Evolutionary conservation across 2,113 vertebrate species (phyloP), one percentile per base, ranked within the genome.

Genomic region (Alosa alosa): DNA sequence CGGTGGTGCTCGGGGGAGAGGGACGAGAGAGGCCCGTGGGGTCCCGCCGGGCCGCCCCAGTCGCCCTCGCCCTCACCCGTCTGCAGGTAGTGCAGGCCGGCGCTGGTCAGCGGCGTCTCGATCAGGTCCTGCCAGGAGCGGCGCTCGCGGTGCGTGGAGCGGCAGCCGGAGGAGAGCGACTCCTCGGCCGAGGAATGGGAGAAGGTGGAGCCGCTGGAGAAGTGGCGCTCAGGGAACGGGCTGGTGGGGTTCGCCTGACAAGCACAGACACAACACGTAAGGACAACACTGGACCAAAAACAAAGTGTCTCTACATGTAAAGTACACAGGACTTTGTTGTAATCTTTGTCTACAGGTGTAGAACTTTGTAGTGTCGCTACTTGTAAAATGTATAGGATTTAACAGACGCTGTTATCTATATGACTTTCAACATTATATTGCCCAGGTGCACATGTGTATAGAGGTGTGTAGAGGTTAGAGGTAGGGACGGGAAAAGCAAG

Each of bases 71-170:
- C 94, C 2, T 96, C 95, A 1, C 94, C 93, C 1, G 96, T 97
- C 93, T 98, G 97, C 17, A 98, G 96, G 90, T 98, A 96, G 89
- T 98, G 97, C 81, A 98, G 95, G 64, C 97, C 95, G n/a, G 96
- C 94, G 93, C 87, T 90, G 72, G 94, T 95, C 87, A 95, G 89
- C 0, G 95, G 95, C 20, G 90, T 90, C 87, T 91, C 90, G 25
- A 91, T 91, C 82, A 91, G 88, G 86, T 91, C 90, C 86, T 91
- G 90, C 90, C 90, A 91, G 0, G 96, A 96, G 31, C 94, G 94
- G 0, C 93, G 90, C 57, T 96, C 93, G 78, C 94, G 90, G 90
- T 94, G 94, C 36, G 93, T 92, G 3, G 95, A 93, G n/a, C 95
- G 94, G 87, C 93, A 94, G 0, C 95, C 96, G 0, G 96, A 96